Conservation (phyloP, 2,113 vertebrate species). For the Psittacara wagleri region DNA sequence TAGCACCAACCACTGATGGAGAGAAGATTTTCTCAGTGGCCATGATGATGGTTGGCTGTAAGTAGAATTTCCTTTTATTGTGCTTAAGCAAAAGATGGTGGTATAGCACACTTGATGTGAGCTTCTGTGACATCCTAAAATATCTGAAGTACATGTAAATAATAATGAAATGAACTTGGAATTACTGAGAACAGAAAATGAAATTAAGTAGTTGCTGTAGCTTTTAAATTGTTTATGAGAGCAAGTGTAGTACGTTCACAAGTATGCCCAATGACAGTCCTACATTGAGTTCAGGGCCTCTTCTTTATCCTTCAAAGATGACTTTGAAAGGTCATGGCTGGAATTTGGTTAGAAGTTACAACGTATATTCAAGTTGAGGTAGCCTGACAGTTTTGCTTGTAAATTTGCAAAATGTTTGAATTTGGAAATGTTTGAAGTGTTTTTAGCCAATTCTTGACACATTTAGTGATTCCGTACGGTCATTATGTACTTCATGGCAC, state of each 20-base stretch:
- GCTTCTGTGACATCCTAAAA: not conserved
- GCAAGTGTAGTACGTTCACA: not conserved
- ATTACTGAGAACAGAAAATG: not conserved
- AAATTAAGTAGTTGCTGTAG: not conserved
- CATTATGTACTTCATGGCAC: not conserved
- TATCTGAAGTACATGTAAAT: not conserved
- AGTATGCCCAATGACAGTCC: not conserved
- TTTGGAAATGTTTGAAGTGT: not conserved
- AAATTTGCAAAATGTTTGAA: not conserved
- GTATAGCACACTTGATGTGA: not conserved
- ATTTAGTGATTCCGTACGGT: not conserved
- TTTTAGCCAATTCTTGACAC: not conserved
- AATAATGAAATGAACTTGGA: not conserved
- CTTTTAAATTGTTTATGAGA: not conserved
- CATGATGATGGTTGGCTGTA: constrained; percentile 99
- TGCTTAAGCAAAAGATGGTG: not conserved
- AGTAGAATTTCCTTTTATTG: constrained; percentile 71
- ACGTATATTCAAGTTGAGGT: not conserved
- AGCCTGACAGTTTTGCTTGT: not conserved
- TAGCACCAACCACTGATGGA: constrained; percentile 92
- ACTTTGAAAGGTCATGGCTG: not conserved
- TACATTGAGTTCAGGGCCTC: not conserved
- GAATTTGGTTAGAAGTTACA: not conserved
- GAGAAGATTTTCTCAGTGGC: constrained; percentile 99
- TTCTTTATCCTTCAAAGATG: not conserved